Base-by-base conservation (phyloP, 2,797 vertebrate species). In the Poeciliopsis infans region DNA sequence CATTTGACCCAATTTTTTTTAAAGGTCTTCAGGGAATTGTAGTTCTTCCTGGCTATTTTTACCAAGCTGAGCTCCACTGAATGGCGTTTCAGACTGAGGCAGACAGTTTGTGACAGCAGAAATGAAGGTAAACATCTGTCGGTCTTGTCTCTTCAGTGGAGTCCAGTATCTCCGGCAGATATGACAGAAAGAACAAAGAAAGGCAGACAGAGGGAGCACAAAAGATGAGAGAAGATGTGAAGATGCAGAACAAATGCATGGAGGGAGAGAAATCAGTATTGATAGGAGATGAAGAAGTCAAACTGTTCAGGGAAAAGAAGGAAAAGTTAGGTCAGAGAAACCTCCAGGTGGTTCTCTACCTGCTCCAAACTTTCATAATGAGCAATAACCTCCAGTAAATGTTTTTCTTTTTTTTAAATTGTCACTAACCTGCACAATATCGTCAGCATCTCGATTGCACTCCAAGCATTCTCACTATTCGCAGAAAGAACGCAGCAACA, bases 1-100 rank as follows among this genome's bases (percentile, higher is more conserved):
- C 6, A 4, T 71, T 81, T 88, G 91, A 93, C 89, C 87, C 82
- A 86, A 86, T 91, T 88, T 81, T 89, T 89, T 77, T 73, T 43
- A 31, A 59, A 77, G 87, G 77, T 86, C 87, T 84, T 87, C n/a
- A 69, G 79, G 88, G 83, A 89, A 84, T 78, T 68, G 57, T 81
- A 59, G 61, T 75, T 88, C 84, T 86, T 81, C 68, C 76, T 4
- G 61, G 77, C 79, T 90, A 89, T 90, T 91, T 91, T 90, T 87
- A 75, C 41, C 46, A 31, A 79, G 45, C 79, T n/a, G 75, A 74
- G 76, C 84, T 83, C 84, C 41, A 64, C 75, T 33, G 57, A 57
- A 20, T 75, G 53, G 77, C 10, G 16, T 77, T 77, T 74, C 59
- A 59, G 76, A 49, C 74, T 84, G 80, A 88, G 74, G 33, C 41